Evolutionary conservation across 2,113 vertebrate species (phyloP).

Genomic region (Prolemur simus): DNA sequence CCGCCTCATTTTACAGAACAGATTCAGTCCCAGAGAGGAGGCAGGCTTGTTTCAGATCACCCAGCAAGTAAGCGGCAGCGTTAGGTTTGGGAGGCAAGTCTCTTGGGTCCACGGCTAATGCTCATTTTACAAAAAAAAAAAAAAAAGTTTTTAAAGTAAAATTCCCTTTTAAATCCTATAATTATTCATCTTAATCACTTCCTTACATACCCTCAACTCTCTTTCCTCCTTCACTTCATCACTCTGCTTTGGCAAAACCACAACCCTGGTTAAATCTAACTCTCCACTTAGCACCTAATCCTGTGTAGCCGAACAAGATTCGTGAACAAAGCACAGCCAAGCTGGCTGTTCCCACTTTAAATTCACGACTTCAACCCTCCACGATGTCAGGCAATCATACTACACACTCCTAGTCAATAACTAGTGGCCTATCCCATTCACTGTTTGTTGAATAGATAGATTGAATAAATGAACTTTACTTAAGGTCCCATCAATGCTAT

Average conservation of each 20-base stretch:
- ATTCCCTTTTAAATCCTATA: background rate
- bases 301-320: fast-evolving
- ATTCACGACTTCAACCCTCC: background rate
- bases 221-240: background rate
- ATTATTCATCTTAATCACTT: background rate
- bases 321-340: background rate
- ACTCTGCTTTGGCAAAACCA: background rate
- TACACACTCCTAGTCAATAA: background rate
- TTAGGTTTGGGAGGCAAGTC: background rate
- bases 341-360: background rate
- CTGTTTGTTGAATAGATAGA: background rate
- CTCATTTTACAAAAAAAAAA: background rate
- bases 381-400: background rate
- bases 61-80: background rate
- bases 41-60: fast-evolving
- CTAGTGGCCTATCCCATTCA: background rate
- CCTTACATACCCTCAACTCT: background rate
- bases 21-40: background rate
- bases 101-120: background rate
- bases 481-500: background rate
- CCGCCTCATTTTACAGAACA: background rate
- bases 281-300: background rate
- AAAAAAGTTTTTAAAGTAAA: background rate
- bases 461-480: background rate
- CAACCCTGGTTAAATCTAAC: background rate